Conservation (phyloP, 2,797 vertebrate species). For the Oreonectes daqikongensis region DNA sequence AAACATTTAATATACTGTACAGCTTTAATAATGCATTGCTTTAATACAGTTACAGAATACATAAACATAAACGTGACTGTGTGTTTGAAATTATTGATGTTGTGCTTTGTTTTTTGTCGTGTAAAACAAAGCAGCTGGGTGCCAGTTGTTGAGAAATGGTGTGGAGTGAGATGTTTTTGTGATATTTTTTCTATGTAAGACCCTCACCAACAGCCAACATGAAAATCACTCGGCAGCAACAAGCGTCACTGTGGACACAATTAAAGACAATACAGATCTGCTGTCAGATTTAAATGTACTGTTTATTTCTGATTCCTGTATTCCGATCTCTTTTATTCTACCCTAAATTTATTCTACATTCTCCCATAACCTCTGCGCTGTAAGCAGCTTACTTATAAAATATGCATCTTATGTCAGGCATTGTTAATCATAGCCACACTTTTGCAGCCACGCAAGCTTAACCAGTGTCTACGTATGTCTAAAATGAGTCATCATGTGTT, state of each 20-base stretch:
- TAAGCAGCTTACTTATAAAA: conserved; percentile 42
- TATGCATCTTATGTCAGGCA: conserved; percentile 30
- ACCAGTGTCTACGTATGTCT: neutral
- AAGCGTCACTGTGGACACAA: conserved; percentile 38
- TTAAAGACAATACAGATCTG: conserved; percentile 29
- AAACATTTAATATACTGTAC: no score
- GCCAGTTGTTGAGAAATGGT: no score
- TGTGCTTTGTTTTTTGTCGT: no score
- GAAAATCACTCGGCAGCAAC: conserved; percentile 38
- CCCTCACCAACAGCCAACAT: conserved; percentile 23
- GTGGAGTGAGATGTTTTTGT: neutral
- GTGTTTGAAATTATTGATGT: no score
- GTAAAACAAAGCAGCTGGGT: neutral
- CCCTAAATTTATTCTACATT: neutral
- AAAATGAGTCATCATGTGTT: neutral
- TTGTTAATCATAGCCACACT: conserved; percentile 8
- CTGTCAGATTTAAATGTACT: conserved; percentile 27
- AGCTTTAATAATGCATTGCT: no score
- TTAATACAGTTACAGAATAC: no score
- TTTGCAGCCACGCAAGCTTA: neutral
- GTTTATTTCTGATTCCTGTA: neutral
- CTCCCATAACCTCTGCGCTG: neutral
- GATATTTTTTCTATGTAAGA: conserved; percentile 2
- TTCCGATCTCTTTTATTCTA: neutral
- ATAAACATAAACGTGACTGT: no score